A percentile compares a stretch with the other conserved stretches of the same genome.
Evolutionary conservation across 2,888 invertebrate genomes (phyloP).

Genomic region (Drosophila kanekoi): DNA sequence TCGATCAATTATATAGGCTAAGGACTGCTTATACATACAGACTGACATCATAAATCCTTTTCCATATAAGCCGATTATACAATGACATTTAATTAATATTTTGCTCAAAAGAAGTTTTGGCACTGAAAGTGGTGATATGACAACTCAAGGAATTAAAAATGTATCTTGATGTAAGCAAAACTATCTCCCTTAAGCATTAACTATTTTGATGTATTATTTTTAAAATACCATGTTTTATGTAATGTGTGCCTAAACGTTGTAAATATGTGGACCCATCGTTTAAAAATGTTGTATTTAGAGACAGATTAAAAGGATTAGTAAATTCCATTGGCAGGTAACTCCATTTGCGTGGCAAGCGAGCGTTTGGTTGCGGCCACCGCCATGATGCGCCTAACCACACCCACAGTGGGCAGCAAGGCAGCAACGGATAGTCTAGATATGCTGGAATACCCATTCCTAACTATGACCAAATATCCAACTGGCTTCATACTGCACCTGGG

Average conservation of each 20-base stretch:
- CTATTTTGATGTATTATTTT: not conserved
- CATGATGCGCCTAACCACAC: constrained; percentile 87
- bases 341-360: constrained; percentile 88
- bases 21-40: too few species aligned
- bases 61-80: too few species aligned
- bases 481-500: constrained; percentile 96
- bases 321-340: constrained; percentile 88
- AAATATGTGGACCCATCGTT: constrained; percentile 19
- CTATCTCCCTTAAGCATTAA: not conserved
- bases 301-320: not conserved
- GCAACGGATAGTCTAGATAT: constrained; percentile 92
- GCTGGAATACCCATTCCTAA: constrained; percentile 98
- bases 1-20: too few species aligned
- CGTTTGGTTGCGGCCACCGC: constrained; percentile 87
- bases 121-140: not conserved
- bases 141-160: not conserved
- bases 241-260: constrained; percentile 45
- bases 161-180: not conserved
- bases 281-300: not conserved
- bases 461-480: constrained; percentile 94
- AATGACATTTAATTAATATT: not conserved
- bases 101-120: not conserved
- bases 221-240: not conserved
- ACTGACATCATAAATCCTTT: too few species aligned
- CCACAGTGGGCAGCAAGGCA: constrained; percentile 88